Evolutionary conservation across 2,797 vertebrate genomes (phyloP).

Genomic region (Hemitrygon akajei): DNA sequence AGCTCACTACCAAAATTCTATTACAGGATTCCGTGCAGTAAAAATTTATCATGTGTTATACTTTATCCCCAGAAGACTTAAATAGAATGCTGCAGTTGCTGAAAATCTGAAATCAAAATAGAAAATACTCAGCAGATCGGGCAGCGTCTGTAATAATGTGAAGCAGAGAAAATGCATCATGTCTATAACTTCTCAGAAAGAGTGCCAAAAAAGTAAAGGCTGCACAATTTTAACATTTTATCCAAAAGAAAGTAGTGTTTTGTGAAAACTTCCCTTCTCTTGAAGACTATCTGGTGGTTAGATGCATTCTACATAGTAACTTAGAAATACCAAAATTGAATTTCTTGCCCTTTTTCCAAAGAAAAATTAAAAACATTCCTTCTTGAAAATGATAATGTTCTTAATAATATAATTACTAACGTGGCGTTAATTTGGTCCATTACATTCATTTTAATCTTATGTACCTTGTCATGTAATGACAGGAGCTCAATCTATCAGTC

Average conservation of each 20-base stretch:
- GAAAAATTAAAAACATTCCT: background rate
- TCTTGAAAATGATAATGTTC: background rate
- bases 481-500: background rate
- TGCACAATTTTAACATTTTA: no score
- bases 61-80: background rate
- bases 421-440: background rate
- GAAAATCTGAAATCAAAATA: no score
- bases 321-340: background rate
- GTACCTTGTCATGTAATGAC: background rate
- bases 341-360: background rate
- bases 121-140: no score
- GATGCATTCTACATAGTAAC: background rate
- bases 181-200: no score
- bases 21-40: background rate
- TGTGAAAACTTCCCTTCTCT: background rate
- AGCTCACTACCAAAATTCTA: background rate
- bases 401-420: background rate
- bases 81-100: no score
- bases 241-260: no score
- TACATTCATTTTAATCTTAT: background rate
- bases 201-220: no score
- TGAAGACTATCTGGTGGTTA: background rate
- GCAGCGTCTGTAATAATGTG: no score
- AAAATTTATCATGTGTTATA: background rate
- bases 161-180: no score